A percentile compares a stretch with the other conserved stretches of the same genome.
phyloP scores from a whole-genome alignment of 2,113 vertebrate genomes.

The Natator depressus region DNA sequence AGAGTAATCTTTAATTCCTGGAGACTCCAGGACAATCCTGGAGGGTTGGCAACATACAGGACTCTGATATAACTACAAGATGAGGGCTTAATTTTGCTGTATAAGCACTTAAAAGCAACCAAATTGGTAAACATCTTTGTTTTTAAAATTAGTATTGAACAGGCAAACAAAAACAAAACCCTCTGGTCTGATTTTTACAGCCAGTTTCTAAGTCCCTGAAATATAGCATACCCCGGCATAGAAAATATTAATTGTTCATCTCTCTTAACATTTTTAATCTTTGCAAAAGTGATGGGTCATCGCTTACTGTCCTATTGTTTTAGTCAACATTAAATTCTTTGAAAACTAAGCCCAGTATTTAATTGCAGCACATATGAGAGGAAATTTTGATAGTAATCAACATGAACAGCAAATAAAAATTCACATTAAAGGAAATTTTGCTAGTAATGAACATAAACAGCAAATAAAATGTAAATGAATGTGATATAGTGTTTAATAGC shows the following conservation, averaged over 20 bases:
- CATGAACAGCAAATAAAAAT: not conserved
- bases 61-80: not conserved
- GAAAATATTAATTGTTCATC: not conserved
- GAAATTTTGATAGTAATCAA: not conserved
- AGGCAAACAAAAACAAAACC: not conserved
- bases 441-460: not conserved
- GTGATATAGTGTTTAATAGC: not conserved
- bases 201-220: not conserved
- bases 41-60: not conserved
- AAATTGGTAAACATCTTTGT: not conserved
- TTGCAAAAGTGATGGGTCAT: not conserved
- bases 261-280: not conserved
- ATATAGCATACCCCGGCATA: not conserved
- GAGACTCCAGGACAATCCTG: no score
- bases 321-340: not conserved
- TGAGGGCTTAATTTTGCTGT: not conserved
- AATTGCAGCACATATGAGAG: not conserved
- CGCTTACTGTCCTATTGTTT: not conserved
- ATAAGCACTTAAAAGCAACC: not conserved
- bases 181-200: not conserved
- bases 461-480: not conserved
- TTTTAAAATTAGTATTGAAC: not conserved
- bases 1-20: no score
- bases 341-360: not conserved
- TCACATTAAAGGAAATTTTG: not conserved